Percentiles rank a stretch among this genome's conserved stretches.
Evolutionary conservation across 2,888 invertebrate species (phyloP).

Genomic region (Malachius bipustulatus): DNA sequence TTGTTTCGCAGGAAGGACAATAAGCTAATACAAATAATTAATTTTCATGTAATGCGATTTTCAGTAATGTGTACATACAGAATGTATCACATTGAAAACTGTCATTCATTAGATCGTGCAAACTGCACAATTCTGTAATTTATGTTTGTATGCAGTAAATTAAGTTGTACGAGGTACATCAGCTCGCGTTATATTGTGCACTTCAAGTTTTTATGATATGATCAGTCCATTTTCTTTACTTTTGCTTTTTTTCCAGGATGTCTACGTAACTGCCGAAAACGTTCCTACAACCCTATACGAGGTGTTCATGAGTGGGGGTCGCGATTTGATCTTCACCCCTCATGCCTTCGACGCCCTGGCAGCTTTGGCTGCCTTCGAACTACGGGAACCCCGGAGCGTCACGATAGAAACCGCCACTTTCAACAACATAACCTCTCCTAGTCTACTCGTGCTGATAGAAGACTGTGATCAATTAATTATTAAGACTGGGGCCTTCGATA

Average conservation of each 20-base stretch:
- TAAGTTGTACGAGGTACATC: too few species aligned
- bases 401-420: slow-evolving; percentile 49
- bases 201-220: too few species aligned
- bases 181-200: too few species aligned
- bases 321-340: slow-evolving; percentile 42
- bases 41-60: too few species aligned
- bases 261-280: slow-evolving; percentile 40
- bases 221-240: too few species aligned
- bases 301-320: slow-evolving; percentile 45
- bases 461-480: slow-evolving; percentile 47
- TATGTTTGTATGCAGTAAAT: too few species aligned
- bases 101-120: too few species aligned
- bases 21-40: too few species aligned
- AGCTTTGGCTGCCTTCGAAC: slow-evolving; percentile 43
- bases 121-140: too few species aligned
- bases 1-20: too few species aligned
- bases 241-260: slow-evolving; percentile 38
- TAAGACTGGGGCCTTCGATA: slow-evolving; percentile 51
- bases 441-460: slow-evolving; percentile 47
- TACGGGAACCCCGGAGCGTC: slow-evolving; percentile 42
- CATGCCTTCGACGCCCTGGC: slow-evolving; percentile 45
- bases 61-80: too few species aligned
- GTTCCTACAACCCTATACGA: slow-evolving; percentile 48
- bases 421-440: slow-evolving; percentile 45
- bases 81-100: too few species aligned